Evolutionary conservation across 2,797 vertebrate genomes (phyloP).

Genomic region (Labeo calbasu): DNA sequence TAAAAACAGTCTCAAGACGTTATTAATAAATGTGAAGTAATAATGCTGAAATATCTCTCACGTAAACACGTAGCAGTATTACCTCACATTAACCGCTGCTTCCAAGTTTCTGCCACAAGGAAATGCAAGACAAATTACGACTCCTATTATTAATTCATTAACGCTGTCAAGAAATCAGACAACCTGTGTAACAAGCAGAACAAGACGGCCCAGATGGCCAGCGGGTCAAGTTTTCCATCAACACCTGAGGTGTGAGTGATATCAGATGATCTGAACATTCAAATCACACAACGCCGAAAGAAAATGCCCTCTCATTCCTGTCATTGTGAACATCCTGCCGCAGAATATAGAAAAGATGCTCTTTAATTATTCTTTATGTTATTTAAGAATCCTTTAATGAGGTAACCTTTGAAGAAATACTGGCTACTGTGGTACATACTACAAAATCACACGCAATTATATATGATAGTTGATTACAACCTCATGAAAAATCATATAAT

Average conservation of each 20-base stretch:
- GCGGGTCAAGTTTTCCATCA: conserved; percentile 65
- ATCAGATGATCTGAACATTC: not conserved
- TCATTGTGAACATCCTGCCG: not conserved
- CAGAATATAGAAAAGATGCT: not conserved
- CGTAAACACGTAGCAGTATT: not conserved
- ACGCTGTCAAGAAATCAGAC: conserved; percentile 38
- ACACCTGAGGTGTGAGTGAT: conserved; percentile 57
- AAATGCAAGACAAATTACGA: conserved; percentile 51
- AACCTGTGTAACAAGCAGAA: conserved; percentile 40
- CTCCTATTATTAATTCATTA: conserved; percentile 68
- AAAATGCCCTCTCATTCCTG: not conserved
- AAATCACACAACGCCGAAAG: not conserved
- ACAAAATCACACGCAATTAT: not conserved
- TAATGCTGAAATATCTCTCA: not conserved
- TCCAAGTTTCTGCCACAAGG: conserved; percentile 11
- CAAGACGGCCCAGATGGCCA: not conserved
- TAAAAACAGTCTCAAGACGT: not conserved
- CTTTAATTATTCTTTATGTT: not conserved
- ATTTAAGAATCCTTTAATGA: conserved; percentile 39
- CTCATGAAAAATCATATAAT: not conserved
- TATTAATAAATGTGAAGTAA: too few species aligned
- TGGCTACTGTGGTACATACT: not conserved
- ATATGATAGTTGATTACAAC: not conserved
- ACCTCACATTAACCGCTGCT: not conserved
- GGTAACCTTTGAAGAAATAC: not conserved